Conservation (phyloP, 2,888 invertebrate species). For the Lycia hirtaria region DNA sequence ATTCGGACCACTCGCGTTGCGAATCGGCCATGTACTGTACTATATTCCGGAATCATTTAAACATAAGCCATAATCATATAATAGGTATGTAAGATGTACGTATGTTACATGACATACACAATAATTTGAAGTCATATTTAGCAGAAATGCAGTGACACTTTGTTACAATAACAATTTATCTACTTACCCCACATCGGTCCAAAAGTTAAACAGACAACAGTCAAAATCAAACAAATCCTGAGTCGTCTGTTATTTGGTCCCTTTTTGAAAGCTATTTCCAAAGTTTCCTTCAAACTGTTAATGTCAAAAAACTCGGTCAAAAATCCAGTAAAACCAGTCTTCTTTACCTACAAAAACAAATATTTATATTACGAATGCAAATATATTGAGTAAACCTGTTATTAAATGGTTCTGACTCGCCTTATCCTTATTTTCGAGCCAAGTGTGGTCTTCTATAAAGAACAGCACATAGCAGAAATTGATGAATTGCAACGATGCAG, state of each 20-base stretch:
- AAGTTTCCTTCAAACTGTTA: constrained; percentile 75
- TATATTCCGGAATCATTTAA: no score
- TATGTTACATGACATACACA: no score
- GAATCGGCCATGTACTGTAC: no score
- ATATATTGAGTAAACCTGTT: constrained; percentile 2
- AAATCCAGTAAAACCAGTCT: constrained; percentile 60
- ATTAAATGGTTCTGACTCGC: constrained; percentile 45
- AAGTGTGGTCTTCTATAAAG: constrained; percentile 73
- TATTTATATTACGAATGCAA: neutral
- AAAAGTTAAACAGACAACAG: constrained; percentile 70
- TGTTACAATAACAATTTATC: neutral
- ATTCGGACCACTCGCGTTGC: no score
- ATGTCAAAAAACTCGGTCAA: constrained; percentile 79
- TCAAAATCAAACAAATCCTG: constrained; percentile 67
- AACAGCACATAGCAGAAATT: constrained; percentile 79
- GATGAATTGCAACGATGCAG: constrained; percentile 68
- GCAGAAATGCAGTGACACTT: neutral
- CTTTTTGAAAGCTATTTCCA: constrained; percentile 81
- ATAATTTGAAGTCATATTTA: neutral
- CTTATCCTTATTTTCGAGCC: constrained; percentile 72
- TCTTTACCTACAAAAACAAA: constrained; percentile 58
- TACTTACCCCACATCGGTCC: constrained; percentile 77
- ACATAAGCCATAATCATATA: no score
- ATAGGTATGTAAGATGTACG: no score
- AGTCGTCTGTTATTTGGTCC: constrained; percentile 73